Percentiles rank a stretch among this genome's conserved stretches.
phyloP scores from a whole-genome alignment of 2,797 vertebrate genomes.

The Sebastes minor region DNA sequence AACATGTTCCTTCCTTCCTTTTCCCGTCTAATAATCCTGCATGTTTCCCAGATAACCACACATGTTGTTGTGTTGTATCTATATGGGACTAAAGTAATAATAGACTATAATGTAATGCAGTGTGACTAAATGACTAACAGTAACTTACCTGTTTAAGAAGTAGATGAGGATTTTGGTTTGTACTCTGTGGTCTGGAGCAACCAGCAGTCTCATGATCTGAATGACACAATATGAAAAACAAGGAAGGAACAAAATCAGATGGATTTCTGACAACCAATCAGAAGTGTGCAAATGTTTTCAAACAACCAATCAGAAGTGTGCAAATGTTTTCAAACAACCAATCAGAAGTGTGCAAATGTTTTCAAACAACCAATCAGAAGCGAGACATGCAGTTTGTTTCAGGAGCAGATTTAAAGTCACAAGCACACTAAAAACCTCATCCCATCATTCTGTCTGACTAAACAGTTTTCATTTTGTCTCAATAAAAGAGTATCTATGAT shows the following conservation, averaged over 20 bases:
- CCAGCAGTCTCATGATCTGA: conserved; percentile 52
- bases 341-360: neutral
- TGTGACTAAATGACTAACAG: neutral
- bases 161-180: neutral
- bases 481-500: neutral
- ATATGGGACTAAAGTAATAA: neutral
- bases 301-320: too few species aligned
- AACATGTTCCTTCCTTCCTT: neutral
- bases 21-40: neutral
- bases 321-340: too few species aligned
- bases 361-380: conserved; percentile 21
- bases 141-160: conserved; percentile 44
- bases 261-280: too few species aligned
- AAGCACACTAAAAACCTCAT: neutral
- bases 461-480: neutral
- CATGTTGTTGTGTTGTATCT: neutral
- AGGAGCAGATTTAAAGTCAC: conserved; percentile 63
- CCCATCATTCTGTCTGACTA: neutral
- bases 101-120: neutral
- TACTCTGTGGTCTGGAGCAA: neutral
- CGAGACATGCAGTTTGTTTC: neutral
- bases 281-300: too few species aligned
- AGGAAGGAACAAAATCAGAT: neutral
- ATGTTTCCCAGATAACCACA: neutral
- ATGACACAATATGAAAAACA: neutral